A percentile compares a stretch with the other conserved stretches of the same genome.
These are phyloP conservation scores for Ryuthela nishihirai DNA, from an alignment of 2,888 invertebrate genomes.

Conservation along the genomic window DNA sequence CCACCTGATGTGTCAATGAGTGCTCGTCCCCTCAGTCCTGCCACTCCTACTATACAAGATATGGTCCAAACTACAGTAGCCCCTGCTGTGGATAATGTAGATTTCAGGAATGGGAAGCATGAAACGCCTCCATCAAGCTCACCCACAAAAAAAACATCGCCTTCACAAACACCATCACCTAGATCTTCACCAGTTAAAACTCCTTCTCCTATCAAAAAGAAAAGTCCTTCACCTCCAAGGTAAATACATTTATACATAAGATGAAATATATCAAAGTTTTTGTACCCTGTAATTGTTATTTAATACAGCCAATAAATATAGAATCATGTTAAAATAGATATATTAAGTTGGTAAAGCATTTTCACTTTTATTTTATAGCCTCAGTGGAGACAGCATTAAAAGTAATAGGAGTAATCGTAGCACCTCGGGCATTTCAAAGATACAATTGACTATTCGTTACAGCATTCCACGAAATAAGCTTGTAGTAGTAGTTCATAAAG, in stretches of 20 bases:
- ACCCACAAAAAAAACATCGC: constrained; percentile 10
- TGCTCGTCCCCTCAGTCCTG: constrained; percentile 34
- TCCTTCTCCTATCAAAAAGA: constrained; percentile 30
- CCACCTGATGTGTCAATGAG: constrained; percentile 25
- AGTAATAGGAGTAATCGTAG: constrained; percentile 27
- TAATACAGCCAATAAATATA: not conserved
- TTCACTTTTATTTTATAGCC: constrained; percentile 7
- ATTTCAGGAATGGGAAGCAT: constrained; percentile 23
- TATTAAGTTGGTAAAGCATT: not conserved
- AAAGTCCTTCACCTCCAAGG: constrained; percentile 32
- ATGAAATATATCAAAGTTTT: not conserved
- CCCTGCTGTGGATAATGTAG: constrained; percentile 40
- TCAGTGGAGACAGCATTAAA: constrained; percentile 34
- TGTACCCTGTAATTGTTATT: not conserved
- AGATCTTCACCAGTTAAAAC: constrained; percentile 25
- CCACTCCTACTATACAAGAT: constrained; percentile 42
- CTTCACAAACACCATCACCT: constrained; percentile 19
- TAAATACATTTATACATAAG: not conserved
- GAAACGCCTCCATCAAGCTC: constrained; percentile 12
- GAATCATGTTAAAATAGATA: not conserved
- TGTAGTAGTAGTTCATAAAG: constrained; percentile 80
- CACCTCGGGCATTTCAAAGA: constrained; percentile 53
- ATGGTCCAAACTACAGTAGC: constrained; percentile 41
- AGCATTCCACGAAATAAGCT: constrained; percentile 77
- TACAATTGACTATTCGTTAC: constrained; percentile 80